These are phyloP conservation scores for Cassiopea xamachana DNA, from an alignment of 30 jellyfish, hydroid and myxozoan genomes.

Conservation along the genomic window DNA sequence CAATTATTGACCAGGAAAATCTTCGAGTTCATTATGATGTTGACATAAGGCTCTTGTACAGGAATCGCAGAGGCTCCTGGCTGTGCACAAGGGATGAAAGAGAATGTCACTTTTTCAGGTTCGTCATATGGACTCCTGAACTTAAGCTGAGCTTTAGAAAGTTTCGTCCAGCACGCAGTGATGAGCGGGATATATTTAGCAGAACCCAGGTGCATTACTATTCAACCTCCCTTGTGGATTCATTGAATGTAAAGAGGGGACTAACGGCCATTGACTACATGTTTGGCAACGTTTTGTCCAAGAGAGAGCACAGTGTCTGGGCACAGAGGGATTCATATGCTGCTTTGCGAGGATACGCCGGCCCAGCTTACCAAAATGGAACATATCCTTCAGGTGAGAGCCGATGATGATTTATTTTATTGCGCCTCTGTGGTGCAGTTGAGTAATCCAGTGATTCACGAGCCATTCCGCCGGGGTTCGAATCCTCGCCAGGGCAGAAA, in stretches of 20 bases:
- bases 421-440: no score
- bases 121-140: constrained; percentile 96
- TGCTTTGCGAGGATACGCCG: constrained; percentile 65
- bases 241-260: constrained; percentile 66
- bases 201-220: constrained; percentile 57
- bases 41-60: constrained; percentile 54
- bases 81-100: constrained; percentile 45
- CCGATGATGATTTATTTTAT: no score
- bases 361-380: constrained; percentile 67
- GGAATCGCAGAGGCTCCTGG: constrained; percentile 67
- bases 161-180: constrained; percentile 42
- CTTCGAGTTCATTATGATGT: constrained; percentile 65
- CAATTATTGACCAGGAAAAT: constrained; percentile 68
- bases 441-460: no score
- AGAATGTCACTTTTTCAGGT: constrained; percentile 74
- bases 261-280: constrained; percentile 85
- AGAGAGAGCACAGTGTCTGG: constrained; percentile 82
- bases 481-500: no score
- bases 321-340: constrained; percentile 91
- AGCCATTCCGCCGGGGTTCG: no score
- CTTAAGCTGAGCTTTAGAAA: constrained; percentile 61
- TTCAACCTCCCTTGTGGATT: constrained; percentile 79
- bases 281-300: constrained; percentile 68
- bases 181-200: constrained; percentile 55
- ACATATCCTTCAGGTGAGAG: constrained; percentile 67